phyloP scores from a whole-genome alignment of 2,888 invertebrate species.

The Caenorhabditis drosophilae region DNA sequence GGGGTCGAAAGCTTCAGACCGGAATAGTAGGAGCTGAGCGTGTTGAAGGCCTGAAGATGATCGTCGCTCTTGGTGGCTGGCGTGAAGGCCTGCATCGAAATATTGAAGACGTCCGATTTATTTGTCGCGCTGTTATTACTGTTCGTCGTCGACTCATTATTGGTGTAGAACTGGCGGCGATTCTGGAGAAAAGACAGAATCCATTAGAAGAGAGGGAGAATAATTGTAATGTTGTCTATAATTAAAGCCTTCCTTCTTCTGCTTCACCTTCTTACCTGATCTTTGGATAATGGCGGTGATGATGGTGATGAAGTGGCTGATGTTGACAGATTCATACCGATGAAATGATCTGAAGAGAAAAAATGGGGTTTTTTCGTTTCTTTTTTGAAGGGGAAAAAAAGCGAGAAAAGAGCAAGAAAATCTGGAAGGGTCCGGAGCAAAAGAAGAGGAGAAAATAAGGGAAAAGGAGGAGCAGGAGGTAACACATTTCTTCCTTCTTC shows the following conservation, averaged over 20 bases:
- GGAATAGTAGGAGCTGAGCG: constrained; percentile 42
- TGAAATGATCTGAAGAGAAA: constrained; percentile 28
- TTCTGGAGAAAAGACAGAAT: constrained; percentile 11
- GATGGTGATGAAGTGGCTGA: constrained; percentile 19
- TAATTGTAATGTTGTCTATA: constrained; percentile 1
- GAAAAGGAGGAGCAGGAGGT: not conserved
- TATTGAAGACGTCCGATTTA: constrained; percentile 30
- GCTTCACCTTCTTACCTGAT: constrained; percentile 13
- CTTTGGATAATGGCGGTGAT: constrained; percentile 18
- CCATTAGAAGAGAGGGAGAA: constrained; percentile 8
- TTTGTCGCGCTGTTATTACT: not conserved
- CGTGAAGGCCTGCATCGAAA: constrained; percentile 36
- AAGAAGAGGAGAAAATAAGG: constrained; percentile 12
- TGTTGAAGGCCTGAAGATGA: constrained; percentile 44
- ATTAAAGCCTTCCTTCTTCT: not conserved
- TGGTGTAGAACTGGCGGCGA: constrained; percentile 37
- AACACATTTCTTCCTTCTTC: too few species aligned
- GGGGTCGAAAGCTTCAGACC: constrained; percentile 34
- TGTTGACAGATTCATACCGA: constrained; percentile 40
- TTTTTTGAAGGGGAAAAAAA: not conserved
- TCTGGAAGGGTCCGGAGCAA: constrained; percentile 5
- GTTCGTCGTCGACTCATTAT: constrained; percentile 8
- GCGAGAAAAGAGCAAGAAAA: not conserved
- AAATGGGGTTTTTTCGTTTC: not conserved
- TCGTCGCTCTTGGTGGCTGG: constrained; percentile 27